Evolutionary conservation across 2,113 vertebrate genomes (phyloP).

Genomic region (Buteo buteo): DNA sequence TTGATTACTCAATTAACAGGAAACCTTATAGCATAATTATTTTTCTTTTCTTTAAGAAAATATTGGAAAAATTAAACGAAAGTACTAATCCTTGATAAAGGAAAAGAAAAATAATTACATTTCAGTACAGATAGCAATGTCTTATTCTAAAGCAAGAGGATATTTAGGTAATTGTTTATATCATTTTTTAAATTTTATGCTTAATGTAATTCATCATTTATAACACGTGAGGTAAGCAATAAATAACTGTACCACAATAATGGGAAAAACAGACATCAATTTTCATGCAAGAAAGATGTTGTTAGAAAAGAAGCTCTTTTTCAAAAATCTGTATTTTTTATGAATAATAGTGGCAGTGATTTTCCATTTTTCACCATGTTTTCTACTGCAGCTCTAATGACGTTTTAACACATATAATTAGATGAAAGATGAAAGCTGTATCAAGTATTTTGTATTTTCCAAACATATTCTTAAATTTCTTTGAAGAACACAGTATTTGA

Average conservation of each 20-base stretch:
- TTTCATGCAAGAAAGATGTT: neutral
- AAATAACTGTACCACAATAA: neutral
- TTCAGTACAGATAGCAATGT: neutral
- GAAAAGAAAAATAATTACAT: neutral
- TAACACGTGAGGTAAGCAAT: neutral
- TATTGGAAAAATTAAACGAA: neutral
- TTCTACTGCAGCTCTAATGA: neutral
- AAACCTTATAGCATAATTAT: neutral
- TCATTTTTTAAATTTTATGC: neutral
- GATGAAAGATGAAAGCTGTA: neutral
- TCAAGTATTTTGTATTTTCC: neutral
- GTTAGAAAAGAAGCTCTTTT: neutral
- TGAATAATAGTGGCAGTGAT: neutral
- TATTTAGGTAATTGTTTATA: neutral
- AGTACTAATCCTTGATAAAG: neutral
- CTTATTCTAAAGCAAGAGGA: neutral
- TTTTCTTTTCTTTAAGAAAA: neutral
- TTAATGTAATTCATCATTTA: neutral
- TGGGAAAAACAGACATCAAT: neutral
- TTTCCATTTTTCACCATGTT: neutral
- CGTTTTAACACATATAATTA: neutral
- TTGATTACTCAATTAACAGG: slow-evolving; percentile 36
- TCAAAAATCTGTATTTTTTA: neutral
- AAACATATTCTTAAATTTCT: neutral
- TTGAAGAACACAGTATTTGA: neutral